phyloP scores from a whole-genome alignment of 2,888 invertebrate species.

The Ormia ochracea region DNA sequence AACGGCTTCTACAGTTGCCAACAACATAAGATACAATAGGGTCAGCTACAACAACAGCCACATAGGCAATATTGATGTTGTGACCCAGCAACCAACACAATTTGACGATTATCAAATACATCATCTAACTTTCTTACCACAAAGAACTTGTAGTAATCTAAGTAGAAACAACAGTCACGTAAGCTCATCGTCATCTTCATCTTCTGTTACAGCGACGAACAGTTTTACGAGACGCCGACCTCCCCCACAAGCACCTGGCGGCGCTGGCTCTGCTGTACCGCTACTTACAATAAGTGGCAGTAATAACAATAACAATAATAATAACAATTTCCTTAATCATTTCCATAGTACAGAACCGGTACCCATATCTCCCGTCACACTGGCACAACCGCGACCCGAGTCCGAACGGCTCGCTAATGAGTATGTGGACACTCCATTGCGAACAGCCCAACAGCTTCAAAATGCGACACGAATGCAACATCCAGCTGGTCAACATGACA shows the following conservation, averaged over 20 bases:
- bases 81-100: slow-evolving; percentile 54
- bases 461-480: slow-evolving; percentile 78
- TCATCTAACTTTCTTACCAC: slow-evolving; percentile 72
- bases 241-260: slow-evolving; percentile 66
- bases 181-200: slow-evolving; percentile 69
- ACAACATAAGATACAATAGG: slow-evolving; percentile 63
- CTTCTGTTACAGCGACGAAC: slow-evolving; percentile 70
- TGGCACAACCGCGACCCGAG: slow-evolving; percentile 88
- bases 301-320: slow-evolving; percentile 63
- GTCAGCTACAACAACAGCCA: slow-evolving; percentile 60
- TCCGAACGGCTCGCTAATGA: slow-evolving; percentile 92
- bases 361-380: slow-evolving; percentile 77
- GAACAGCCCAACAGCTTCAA: slow-evolving; percentile 78
- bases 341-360: slow-evolving; percentile 75
- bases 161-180: slow-evolving; percentile 73
- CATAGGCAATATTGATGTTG: slow-evolving; percentile 59
- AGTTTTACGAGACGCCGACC: slow-evolving; percentile 76
- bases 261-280: slow-evolving; percentile 59
- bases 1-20: slow-evolving; percentile 58
- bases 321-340: slow-evolving; percentile 74
- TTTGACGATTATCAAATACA: slow-evolving; percentile 73
- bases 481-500: slow-evolving; percentile 76
- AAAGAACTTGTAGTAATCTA: slow-evolving; percentile 66
- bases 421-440: slow-evolving; percentile 93
- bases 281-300: slow-evolving; percentile 65